Conservation (phyloP, 2,113 vertebrate species). For the Corynorhinus townsendii region DNA sequence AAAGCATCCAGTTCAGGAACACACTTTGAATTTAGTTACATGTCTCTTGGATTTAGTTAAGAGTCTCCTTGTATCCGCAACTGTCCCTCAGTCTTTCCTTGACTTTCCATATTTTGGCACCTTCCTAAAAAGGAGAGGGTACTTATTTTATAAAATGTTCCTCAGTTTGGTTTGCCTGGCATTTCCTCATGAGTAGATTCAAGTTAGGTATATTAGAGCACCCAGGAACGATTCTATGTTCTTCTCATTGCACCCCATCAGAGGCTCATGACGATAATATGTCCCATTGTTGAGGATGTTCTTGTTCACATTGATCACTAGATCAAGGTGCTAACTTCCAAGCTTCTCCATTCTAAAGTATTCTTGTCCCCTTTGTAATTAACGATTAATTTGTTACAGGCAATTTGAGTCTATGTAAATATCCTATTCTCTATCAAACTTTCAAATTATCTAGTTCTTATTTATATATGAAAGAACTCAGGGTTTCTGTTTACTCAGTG, state of each 20-base stretch:
- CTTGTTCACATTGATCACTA: not conserved
- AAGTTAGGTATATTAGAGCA: not conserved
- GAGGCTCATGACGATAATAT: not conserved
- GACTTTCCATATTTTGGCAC: not conserved
- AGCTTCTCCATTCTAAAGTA: not conserved
- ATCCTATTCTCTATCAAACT: not conserved
- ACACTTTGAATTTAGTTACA: not conserved
- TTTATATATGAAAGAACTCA: not conserved
- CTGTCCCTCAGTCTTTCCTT: not conserved
- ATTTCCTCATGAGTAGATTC: not conserved
- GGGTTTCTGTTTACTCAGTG: not conserved
- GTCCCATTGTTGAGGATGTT: not conserved
- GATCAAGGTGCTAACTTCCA: not conserved
- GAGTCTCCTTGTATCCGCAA: not conserved
- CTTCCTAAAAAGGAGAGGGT: not conserved
- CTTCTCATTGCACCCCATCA: not conserved
- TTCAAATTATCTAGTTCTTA: not conserved
- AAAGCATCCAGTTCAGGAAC: not conserved
- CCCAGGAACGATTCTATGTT: not conserved
- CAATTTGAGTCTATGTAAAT: not conserved
- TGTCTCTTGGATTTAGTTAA: not conserved
- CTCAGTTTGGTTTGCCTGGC: not conserved
- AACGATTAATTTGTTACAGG: not conserved
- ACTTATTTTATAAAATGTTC: not conserved
- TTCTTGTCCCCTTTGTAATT: not conserved